These are phyloP conservation scores for Lacerta viridis DNA, from an alignment of 2,797 vertebrate species.

Conservation along the genomic window DNA sequence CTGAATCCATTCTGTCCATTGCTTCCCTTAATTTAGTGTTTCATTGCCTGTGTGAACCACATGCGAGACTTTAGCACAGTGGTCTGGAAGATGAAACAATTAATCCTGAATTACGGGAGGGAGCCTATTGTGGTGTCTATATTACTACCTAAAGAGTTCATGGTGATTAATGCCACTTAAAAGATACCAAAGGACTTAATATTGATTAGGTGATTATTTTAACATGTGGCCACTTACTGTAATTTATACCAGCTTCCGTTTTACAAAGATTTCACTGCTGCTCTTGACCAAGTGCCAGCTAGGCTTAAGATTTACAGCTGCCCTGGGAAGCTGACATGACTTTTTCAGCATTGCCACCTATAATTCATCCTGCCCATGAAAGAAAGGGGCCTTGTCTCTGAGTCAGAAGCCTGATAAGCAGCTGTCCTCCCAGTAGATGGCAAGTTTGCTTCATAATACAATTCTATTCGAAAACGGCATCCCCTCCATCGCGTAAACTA, in stretches of 20 bases:
- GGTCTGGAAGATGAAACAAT: slow-evolving; percentile 60
- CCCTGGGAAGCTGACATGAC: background rate
- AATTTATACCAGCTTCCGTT: slow-evolving; percentile 65
- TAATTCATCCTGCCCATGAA: slow-evolving; percentile 35
- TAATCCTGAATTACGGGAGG: slow-evolving; percentile 68
- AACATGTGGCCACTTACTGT: slow-evolving; percentile 71
- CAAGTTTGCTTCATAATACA: slow-evolving; percentile 33
- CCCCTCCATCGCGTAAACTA: slow-evolving; percentile 27
- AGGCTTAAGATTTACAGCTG: slow-evolving; percentile 3
- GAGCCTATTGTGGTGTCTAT: slow-evolving; percentile 67
- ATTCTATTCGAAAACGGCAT: slow-evolving; percentile 40
- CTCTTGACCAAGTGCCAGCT: slow-evolving; percentile 17
- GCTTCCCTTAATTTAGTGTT: slow-evolving; percentile 53
- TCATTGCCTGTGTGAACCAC: slow-evolving; percentile 39
- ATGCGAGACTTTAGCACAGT: slow-evolving; percentile 59
- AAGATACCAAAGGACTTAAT: slow-evolving; percentile 75
- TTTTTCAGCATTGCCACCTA: slow-evolving; percentile 12
- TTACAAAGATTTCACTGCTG: slow-evolving; percentile 43
- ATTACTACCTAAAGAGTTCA: slow-evolving; percentile 71
- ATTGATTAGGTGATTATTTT: slow-evolving; percentile 80
- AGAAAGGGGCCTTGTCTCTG: background rate
- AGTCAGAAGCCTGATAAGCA: slow-evolving; percentile 36
- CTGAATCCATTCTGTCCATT: slow-evolving; percentile 9
- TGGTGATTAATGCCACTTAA: slow-evolving; percentile 75
- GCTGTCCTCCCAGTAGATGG: slow-evolving; percentile 32